Percentiles rank a stretch among this genome's conserved stretches.
These are phyloP conservation scores for Dusona sp. DNA, from an alignment of 2,888 invertebrate genomes.

Conservation along the genomic window DNA sequence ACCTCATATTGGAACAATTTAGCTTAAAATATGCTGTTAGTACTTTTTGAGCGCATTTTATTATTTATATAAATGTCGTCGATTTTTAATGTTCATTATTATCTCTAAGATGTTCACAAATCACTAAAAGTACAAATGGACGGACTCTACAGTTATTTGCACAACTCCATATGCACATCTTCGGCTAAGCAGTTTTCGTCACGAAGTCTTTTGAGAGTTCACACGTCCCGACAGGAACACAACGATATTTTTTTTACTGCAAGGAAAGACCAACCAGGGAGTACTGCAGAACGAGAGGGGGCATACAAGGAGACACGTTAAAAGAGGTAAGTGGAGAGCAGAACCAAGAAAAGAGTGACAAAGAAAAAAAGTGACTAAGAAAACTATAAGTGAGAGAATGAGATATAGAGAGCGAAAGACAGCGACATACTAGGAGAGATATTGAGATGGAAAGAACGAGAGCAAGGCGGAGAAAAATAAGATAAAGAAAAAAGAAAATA, in stretches of 20 bases:
- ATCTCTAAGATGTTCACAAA: not conserved
- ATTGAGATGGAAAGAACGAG: not conserved
- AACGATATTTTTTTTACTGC: constrained; percentile 22
- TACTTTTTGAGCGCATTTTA: too few species aligned
- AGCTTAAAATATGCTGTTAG: too few species aligned
- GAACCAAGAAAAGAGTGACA: not conserved
- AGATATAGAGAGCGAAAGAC: not conserved
- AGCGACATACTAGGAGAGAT: not conserved
- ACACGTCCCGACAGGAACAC: constrained; percentile 39
- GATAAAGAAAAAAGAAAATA: not conserved
- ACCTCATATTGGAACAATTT: too few species aligned
- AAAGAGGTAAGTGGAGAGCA: not conserved
- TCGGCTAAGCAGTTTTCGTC: constrained; percentile 22
- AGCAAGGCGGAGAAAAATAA: not conserved
- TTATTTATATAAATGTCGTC: too few species aligned
- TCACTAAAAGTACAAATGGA: not conserved
- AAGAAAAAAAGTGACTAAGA: not conserved
- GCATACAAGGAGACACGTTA: not conserved
- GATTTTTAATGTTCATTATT: too few species aligned
- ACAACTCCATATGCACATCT: too few species aligned
- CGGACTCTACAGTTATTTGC: not conserved
- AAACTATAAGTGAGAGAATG: too few species aligned
- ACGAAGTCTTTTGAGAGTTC: constrained; percentile 39
- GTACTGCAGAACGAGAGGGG: not conserved
- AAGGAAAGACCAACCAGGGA: not conserved